Base-by-base conservation (phyloP, 2,888 invertebrate genomes). In the Archaeoteleia sp. region DNA sequence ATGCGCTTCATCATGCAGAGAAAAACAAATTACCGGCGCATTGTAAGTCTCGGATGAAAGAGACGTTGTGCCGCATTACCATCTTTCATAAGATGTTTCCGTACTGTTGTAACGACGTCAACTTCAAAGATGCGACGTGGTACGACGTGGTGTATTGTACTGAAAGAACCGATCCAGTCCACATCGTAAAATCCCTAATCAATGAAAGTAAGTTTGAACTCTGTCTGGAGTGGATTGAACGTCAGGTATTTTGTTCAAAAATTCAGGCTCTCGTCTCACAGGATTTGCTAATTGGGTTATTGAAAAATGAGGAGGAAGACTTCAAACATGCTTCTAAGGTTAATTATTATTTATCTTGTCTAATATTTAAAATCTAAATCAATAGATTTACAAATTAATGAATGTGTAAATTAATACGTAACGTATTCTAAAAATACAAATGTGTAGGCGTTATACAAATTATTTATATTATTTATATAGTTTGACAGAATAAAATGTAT, bases 191-290 rank as follows among this genome's bases (percentile, higher is more conserved):
- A 76, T 82, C 87, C 1, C 82, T 90, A 6, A 87, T 90, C 79
- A 88, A 88, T 51, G 87, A 87, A 43, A 88, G 89, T 54, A 85
- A 91, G 88, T 89, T 89, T 67, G 88, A 91, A 73, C 77, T 92
- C 1, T 91, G 93, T 71, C 86, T 92, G 39, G 89, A 91, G 65
- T 93, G 93, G 90, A 88, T 92, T 6, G 88, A 91, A 39, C 88
- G 90, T 6, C 90, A 92, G 69, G 87, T 88, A 12, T 87, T 89
- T 9, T 88, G 88, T 0, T 87, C 88, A 35, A 86, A 88, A 70
- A 87, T 89, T 80, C 87, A 89, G 67, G 87, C 87, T 77, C 76
- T 89, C 67, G 86, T 89, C 49, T 86, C 87, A 0, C 86, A 86
- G 74, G 88, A 87, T 83, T 87, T 88, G 1, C 79, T 91, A 9